Evolutionary conservation across 1,140 invertebrate species (phyloP).

Genomic region (Conus ventricosus): DNA sequence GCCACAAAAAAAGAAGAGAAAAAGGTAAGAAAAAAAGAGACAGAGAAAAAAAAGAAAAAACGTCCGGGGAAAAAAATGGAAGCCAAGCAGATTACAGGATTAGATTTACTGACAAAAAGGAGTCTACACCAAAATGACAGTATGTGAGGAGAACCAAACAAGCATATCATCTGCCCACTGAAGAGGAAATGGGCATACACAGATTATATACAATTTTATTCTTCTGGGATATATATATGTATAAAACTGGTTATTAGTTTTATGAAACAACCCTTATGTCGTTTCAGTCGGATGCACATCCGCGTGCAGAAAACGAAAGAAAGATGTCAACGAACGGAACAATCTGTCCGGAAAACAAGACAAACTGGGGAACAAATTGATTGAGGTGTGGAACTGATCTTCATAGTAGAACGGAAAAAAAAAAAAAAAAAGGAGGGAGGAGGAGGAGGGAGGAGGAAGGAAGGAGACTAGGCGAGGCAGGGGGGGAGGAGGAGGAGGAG

Average conservation of each 20-base stretch:
- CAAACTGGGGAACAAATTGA: neutral
- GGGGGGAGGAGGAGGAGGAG: neutral
- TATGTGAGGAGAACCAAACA: too few relatives aligned
- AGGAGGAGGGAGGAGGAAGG: neutral
- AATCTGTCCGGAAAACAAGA: neutral
- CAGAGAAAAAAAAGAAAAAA: too few relatives aligned
- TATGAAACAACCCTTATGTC: neutral
- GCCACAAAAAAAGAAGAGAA: too few relatives aligned
- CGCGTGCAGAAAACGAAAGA: neutral
- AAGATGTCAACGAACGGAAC: too few relatives aligned
- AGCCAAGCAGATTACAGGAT: too few relatives aligned
- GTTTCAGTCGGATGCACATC: neutral
- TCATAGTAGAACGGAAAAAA: neutral
- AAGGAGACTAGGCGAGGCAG: too few relatives aligned
- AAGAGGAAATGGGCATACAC: neutral
- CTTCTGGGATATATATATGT: neutral
- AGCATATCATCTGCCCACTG: neutral
- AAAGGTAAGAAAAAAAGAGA: too few relatives aligned
- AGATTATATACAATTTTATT: too few relatives aligned
- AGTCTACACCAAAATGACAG: neutral
- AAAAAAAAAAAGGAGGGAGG: too few relatives aligned
- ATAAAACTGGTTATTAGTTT: neutral
- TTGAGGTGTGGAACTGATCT: neutral
- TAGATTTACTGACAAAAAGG: too few relatives aligned
- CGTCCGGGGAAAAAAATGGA: too few relatives aligned